A percentile compares a stretch with the other conserved stretches of the same genome.
Conservation (phyloP, 2,113 vertebrate species). For the Indicator maculatus region DNA sequence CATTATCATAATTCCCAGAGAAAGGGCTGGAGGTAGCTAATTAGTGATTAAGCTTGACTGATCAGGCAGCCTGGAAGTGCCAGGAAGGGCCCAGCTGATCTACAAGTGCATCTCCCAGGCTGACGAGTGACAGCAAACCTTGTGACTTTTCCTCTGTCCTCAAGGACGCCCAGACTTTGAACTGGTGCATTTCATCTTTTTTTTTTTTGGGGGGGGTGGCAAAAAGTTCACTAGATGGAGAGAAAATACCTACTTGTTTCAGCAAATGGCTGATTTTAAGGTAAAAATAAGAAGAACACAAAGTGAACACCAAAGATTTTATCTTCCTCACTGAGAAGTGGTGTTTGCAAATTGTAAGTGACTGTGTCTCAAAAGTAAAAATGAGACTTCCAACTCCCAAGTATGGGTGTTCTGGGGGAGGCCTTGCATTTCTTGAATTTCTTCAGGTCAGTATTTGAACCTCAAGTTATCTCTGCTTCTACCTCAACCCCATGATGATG, state of each 20-base stretch:
- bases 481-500: background rate
- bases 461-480: background rate
- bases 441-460: background rate
- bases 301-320: background rate
- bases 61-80: background rate
- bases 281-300: background rate
- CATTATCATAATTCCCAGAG: slow-evolving; percentile 31
- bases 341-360: background rate
- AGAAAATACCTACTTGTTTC: background rate
- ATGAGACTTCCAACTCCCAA: background rate
- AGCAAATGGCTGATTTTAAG: background rate
- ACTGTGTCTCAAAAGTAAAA: rapidly evolving
- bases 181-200: background rate
- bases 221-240: background rate
- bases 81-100: background rate
- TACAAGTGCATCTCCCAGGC: background rate
- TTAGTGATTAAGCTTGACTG: slow-evolving; percentile 9
- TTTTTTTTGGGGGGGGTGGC: background rate
- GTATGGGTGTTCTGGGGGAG: background rate
- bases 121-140: background rate
- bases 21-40: slow-evolving; percentile 24
- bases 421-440: background rate
- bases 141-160: background rate
- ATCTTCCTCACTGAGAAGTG: background rate
- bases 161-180: background rate